Percentiles rank a stretch among this genome's conserved stretches.
Evolutionary conservation across 2,113 vertebrate species (phyloP).

Genomic region (Desmodus rotundus): DNA sequence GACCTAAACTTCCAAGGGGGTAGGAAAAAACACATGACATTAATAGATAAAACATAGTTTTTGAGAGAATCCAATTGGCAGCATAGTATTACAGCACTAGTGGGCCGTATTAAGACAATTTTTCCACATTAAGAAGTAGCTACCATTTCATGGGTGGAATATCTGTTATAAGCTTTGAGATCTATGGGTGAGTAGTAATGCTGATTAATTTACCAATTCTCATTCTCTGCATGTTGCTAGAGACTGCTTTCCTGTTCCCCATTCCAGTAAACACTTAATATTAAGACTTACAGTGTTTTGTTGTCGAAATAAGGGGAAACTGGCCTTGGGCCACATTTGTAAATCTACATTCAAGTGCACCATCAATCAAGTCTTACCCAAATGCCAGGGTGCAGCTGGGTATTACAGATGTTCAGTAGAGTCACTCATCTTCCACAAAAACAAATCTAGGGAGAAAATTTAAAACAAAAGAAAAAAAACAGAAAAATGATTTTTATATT

Average conservation of each 20-base stretch:
- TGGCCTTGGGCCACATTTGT: conserved; percentile 41
- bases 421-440: background rate
- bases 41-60: background rate
- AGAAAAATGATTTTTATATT: background rate
- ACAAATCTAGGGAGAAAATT: background rate
- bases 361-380: conserved; percentile 24
- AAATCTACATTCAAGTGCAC: conserved; percentile 28
- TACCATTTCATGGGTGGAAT: background rate
- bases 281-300: background rate
- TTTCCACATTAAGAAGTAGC: background rate
- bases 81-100: background rate
- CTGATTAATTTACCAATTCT: conserved; percentile 23
- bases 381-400: conserved; percentile 13
- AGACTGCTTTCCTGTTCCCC: background rate
- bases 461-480: background rate
- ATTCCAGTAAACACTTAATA: conserved; percentile 41
- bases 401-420: conserved; percentile 36
- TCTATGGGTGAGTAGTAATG: background rate
- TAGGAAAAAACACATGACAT: background rate
- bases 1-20: background rate
- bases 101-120: background rate
- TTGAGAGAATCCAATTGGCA: background rate
- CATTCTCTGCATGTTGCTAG: background rate
- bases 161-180: background rate
- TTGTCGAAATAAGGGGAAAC: conserved; percentile 6